Conservation (phyloP, 2,797 vertebrate genomes). For the Myripristis jacobus region DNA sequence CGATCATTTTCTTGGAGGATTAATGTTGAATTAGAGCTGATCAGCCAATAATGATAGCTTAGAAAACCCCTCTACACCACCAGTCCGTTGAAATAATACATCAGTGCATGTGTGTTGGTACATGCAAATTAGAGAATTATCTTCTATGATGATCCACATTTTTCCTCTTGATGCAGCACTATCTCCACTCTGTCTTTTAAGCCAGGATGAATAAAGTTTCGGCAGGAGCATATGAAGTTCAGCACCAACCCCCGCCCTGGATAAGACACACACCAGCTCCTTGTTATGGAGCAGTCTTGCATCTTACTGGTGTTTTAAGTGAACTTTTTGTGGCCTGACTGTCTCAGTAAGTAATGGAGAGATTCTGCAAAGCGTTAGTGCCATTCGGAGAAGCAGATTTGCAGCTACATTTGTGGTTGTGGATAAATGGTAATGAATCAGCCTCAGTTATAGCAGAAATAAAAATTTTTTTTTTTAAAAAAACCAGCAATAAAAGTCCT, state of each 20-base stretch:
- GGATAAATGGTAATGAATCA: background rate
- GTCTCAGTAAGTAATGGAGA: background rate
- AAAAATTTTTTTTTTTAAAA: too few species aligned
- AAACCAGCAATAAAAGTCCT: too few species aligned
- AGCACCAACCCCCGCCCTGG: too few species aligned
- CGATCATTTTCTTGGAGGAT: too few species aligned
- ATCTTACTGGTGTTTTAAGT: background rate
- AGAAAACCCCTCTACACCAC: too few species aligned
- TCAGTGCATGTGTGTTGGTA: background rate
- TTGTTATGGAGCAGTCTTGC: constrained; percentile 9
- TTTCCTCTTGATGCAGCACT: background rate
- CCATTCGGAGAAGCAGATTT: background rate
- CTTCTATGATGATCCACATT: constrained; percentile 26
- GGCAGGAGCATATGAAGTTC: constrained; percentile 24
- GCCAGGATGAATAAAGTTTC: constrained; percentile 25
- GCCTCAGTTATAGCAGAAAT: background rate
- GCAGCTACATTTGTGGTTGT: background rate
- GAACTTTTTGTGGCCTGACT: background rate
- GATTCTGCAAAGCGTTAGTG: background rate
- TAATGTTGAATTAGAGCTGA: too few species aligned
- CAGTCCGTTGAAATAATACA: too few species aligned
- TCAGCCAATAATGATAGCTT: too few species aligned
- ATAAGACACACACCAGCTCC: constrained; percentile 23
- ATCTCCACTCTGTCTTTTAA: constrained; percentile 35
- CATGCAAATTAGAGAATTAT: constrained; percentile 20